Evolutionary conservation across 2,113 vertebrate genomes (phyloP).

Genomic region (Ramphastos sulfuratus): DNA sequence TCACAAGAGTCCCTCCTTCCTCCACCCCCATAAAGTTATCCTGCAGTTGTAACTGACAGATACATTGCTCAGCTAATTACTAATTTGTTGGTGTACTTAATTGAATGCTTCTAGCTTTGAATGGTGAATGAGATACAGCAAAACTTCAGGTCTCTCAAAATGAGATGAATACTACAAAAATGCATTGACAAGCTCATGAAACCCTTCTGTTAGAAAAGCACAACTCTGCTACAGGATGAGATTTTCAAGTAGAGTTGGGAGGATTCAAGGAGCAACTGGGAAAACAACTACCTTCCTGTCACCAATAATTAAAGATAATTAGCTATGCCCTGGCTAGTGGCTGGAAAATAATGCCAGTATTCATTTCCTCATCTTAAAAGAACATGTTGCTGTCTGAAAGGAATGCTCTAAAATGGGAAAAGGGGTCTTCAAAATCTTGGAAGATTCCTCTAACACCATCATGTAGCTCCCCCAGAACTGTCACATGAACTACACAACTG

Average conservation of each 20-base stretch:
- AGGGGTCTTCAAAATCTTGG: background rate
- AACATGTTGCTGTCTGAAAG: background rate
- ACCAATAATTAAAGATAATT: background rate
- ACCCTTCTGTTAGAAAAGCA: background rate
- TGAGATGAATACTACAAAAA: background rate
- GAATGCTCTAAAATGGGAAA: background rate
- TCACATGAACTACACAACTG: background rate
- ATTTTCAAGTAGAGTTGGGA: background rate
- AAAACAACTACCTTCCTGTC: background rate
- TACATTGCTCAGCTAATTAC: background rate
- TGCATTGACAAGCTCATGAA: background rate
- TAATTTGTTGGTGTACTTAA: background rate
- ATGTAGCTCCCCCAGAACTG: background rate
- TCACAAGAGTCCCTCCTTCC: background rate
- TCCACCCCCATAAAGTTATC: background rate
- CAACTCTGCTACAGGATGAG: rapidly evolving
- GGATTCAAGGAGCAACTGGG: background rate
- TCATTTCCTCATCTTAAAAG: background rate
- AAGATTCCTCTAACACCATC: background rate
- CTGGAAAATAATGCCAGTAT: background rate
- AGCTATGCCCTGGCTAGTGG: background rate
- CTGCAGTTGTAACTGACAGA: background rate
- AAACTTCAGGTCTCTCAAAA: background rate
- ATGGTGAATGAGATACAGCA: background rate
- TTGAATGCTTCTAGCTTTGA: background rate